Conservation (phyloP, 1,140 invertebrate genomes). For the Diachasma alloeum region DNA sequence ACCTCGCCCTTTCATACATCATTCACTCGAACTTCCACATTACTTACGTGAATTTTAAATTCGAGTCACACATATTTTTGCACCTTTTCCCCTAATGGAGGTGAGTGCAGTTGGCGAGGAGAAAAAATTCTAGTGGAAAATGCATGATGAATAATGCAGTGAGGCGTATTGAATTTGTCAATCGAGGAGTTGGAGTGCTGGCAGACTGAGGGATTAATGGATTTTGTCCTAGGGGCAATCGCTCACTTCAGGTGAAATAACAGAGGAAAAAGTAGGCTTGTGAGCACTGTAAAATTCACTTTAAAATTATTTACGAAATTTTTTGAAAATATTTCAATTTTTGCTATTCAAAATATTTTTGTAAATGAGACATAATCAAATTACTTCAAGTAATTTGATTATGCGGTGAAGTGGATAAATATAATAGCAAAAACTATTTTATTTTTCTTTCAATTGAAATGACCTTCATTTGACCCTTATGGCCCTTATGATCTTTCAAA, state of each 20-base stretch:
- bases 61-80: background rate
- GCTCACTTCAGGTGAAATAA: background rate
- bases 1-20: constrained; percentile 26
- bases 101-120: too few relatives aligned
- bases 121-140: background rate
- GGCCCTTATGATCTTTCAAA: too few relatives aligned
- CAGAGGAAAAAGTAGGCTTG: background rate
- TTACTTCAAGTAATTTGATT: too few relatives aligned
- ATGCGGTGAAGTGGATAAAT: too few relatives aligned
- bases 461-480: too few relatives aligned
- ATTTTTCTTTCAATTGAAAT: too few relatives aligned
- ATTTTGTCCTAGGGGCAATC: background rate
- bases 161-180: background rate
- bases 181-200: background rate
- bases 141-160: background rate
- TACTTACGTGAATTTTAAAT: constrained; percentile 12
- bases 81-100: background rate
- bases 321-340: too few relatives aligned
- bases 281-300: too few relatives aligned
- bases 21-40: constrained; percentile 26
- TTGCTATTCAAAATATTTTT: too few relatives aligned
- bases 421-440: too few relatives aligned
- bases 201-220: background rate
- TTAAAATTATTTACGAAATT: too few relatives aligned
- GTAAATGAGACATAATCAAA: too few relatives aligned